phyloP scores from a whole-genome alignment of 2,888 invertebrate genomes.

The Myopa tessellatipennis region DNA sequence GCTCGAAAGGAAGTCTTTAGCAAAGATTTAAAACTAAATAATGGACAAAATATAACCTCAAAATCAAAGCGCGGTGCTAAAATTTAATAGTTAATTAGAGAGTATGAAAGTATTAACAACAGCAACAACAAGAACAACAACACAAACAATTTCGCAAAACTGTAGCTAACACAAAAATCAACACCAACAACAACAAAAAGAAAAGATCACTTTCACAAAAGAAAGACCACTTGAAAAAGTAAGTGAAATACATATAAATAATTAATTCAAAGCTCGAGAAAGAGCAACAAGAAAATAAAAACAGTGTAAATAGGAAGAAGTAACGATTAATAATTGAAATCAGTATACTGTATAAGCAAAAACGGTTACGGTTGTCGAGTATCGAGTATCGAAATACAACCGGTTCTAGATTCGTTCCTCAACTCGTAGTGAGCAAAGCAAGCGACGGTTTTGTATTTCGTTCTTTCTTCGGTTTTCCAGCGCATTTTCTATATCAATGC shows the following conservation, averaged over 20 bases:
- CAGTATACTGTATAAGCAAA: background rate
- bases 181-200: too few relatives aligned
- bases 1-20: background rate
- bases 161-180: too few relatives aligned
- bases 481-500: too few relatives aligned
- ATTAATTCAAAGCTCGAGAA: slow-evolving; percentile 47
- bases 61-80: slow-evolving; percentile 46
- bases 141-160: slow-evolving; percentile 8
- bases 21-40: background rate
- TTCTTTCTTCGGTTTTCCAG: too few relatives aligned
- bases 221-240: background rate
- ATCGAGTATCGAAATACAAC: too few relatives aligned
- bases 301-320: slow-evolving; percentile 31
- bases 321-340: slow-evolving; percentile 36
- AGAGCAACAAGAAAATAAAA: slow-evolving; percentile 44
- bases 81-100: slow-evolving; percentile 2
- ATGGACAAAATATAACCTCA: slow-evolving; percentile 30
- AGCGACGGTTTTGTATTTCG: too few relatives aligned
- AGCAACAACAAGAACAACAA: slow-evolving; percentile 32
- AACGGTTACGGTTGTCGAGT: too few relatives aligned
- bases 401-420: too few relatives aligned
- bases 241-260: background rate
- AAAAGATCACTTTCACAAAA: too few relatives aligned
- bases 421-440: too few relatives aligned
- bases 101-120: slow-evolving; percentile 33